Conservation (phyloP, 2,888 invertebrate species). For the Resseliella maxima region DNA sequence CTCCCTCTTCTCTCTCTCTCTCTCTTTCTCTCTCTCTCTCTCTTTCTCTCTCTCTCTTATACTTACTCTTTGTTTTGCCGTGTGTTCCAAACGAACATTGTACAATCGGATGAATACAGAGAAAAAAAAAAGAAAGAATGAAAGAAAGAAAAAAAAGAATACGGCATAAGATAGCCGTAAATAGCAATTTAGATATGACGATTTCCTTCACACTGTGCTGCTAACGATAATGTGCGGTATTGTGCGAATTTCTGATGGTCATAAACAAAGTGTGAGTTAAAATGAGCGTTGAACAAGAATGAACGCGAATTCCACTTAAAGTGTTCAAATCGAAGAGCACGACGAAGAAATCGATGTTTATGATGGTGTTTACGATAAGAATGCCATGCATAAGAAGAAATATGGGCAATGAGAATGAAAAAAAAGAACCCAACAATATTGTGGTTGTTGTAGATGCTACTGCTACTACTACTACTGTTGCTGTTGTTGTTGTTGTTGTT, state of each 20-base stretch:
- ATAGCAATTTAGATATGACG: constrained; percentile 43
- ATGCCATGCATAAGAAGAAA: constrained; percentile 10
- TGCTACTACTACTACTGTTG: too few species aligned
- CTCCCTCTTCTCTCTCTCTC: too few species aligned
- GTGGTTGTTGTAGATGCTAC: neutral
- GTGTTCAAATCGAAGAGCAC: neutral
- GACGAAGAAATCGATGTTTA: constrained; percentile 46
- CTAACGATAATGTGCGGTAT: constrained; percentile 32
- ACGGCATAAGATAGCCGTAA: neutral
- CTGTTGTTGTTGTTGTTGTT: too few species aligned
- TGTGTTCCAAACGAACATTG: too few species aligned
- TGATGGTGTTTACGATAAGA: constrained; percentile 33
- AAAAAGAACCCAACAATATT: neutral
- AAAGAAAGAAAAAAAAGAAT: neutral
- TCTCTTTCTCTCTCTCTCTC: too few species aligned
- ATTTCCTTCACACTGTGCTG: constrained; percentile 16
- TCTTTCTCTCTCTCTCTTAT: too few species aligned
- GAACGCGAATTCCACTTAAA: neutral
- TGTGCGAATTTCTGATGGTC: neutral
- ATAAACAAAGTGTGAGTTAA: neutral
- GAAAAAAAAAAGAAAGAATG: neutral
- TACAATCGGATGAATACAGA: neutral
- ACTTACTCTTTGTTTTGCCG: too few species aligned
- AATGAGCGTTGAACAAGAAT: too few species aligned
- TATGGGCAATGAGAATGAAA: too few species aligned